A percentile compares a stretch with the other conserved stretches of the same genome.
Evolutionary conservation across 1,140 invertebrate genomes (phyloP).

Genomic region (Neodiprion lecontei): DNA sequence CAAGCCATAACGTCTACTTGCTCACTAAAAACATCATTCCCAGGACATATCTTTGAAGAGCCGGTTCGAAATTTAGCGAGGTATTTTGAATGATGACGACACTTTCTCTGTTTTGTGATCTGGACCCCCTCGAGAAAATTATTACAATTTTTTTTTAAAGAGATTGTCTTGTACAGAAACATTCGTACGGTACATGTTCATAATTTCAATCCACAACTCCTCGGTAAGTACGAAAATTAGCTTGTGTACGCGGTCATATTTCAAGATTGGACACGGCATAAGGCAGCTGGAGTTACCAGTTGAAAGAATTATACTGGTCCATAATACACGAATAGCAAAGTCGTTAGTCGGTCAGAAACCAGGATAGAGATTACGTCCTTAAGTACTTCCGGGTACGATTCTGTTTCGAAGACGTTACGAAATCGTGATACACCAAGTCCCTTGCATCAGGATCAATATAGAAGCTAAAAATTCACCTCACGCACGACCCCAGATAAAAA

Average conservation of each 20-base stretch:
- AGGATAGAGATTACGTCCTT: constrained; percentile 25
- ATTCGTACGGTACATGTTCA: too few relatives aligned
- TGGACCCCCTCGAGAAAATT: too few relatives aligned
- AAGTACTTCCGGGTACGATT: constrained; percentile 19
- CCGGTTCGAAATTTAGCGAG: not conserved
- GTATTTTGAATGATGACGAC: not conserved
- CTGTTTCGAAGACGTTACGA: constrained; percentile 36
- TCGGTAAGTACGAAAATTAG: not conserved
- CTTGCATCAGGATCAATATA: constrained; percentile 11
- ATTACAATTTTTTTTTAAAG: too few relatives aligned
- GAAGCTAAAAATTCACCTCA: constrained; percentile 36
- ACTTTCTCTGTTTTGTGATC: too few relatives aligned
- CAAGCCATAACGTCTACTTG: not conserved
- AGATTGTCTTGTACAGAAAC: too few relatives aligned
- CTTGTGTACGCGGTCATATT: not conserved
- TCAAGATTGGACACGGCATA: not conserved
- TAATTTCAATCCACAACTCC: too few relatives aligned
- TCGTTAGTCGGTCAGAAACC: constrained; percentile 25
- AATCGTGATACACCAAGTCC: constrained; percentile 33
- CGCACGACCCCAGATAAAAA: constrained; percentile 21
- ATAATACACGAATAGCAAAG: not conserved
- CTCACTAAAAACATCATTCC: not conserved
- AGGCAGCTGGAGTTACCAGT: not conserved
- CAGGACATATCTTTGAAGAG: not conserved
- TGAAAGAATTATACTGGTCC: not conserved